These are phyloP conservation scores for Zophobas atratus DNA, from an alignment of 1,140 invertebrate species.

Conservation along the genomic window DNA sequence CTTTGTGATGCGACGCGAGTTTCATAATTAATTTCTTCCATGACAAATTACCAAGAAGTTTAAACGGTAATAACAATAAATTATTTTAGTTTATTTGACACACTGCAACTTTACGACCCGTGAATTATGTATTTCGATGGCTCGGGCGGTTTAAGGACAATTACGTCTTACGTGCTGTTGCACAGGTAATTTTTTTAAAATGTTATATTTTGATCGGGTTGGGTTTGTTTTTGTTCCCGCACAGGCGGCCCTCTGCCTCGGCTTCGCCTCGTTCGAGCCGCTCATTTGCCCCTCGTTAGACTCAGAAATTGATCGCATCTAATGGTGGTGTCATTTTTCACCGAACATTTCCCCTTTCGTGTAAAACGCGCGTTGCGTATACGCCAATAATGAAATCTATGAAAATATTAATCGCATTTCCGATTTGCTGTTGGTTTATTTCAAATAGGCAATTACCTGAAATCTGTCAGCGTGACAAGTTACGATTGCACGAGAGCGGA, in stretches of 20 bases:
- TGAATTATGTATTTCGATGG: conserved; percentile 21
- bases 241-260: too few species aligned
- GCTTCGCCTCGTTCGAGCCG: too few species aligned
- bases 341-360: not conserved
- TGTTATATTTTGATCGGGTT: too few species aligned
- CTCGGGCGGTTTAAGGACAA: not conserved
- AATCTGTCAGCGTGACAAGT: conserved; percentile 13
- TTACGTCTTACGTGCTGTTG: too few species aligned
- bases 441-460: conserved; percentile 11
- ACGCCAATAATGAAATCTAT: not conserved
- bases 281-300: too few species aligned
- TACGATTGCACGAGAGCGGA: conserved; percentile 1
- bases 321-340: too few species aligned
- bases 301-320: too few species aligned
- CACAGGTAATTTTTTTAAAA: too few species aligned
- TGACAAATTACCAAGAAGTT: conserved; percentile 16
- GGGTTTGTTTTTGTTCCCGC: too few species aligned
- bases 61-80: not conserved
- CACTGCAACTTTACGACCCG: conserved; percentile 14
- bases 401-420: conserved; percentile 17
- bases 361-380: not conserved
- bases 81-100: conserved; percentile 12
- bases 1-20: not conserved
- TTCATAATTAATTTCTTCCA: not conserved
- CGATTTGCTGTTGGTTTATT: conserved; percentile 11